Evolutionary conservation across 1,140 invertebrate species (phyloP), one percentile per base, ranked within the genome.

Genomic region (Andricus grossulariae): DNA sequence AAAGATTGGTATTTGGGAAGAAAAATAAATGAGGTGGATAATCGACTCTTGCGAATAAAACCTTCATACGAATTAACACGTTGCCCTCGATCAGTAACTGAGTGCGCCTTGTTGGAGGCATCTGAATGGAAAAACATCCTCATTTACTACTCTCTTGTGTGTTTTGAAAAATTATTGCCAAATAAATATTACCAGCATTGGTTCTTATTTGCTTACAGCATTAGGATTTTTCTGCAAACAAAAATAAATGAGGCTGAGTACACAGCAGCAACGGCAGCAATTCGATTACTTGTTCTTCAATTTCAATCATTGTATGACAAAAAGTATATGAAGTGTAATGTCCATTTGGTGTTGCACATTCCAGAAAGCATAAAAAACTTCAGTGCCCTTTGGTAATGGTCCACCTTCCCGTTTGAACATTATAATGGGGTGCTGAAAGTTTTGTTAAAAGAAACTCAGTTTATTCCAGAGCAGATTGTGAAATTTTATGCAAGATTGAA

Each of bases 81-180:
- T 32, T 70, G 72, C 6, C 78, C 77, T 49, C 72, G 78, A 72
- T 81, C 76, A 3, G n/a, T 85, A 21, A 52, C 73, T 2, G 78
- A 81, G 12, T 51, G 81, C 13, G 39, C 50, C 18, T 73, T 39
- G 60, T 85, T 76, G 80, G 85, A 86, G 75, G 84, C 85, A 11
- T 80, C 79, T 10, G n/a, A 77, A 18, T 79, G 39, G 39, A 79
- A 77, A 51, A 55, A 77, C 73, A 77, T 82, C 57, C 75, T 78
- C 50, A 50, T 79, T 16, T 78, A 77, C 15, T 79, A 79, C 45
- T 81, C 80, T 1, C 18, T 79, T 13, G 50, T 72, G 5, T 73
- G 57, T 72, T 10, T 73, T 11, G 73, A 76, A 60, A 25, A 75
- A 70, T 25, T 10, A 16, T 6, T 32, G 6, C 32, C 32, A 2